Base-by-base conservation (phyloP, 2,113 vertebrate genomes). In the Leptodactylus fuscus region DNA sequence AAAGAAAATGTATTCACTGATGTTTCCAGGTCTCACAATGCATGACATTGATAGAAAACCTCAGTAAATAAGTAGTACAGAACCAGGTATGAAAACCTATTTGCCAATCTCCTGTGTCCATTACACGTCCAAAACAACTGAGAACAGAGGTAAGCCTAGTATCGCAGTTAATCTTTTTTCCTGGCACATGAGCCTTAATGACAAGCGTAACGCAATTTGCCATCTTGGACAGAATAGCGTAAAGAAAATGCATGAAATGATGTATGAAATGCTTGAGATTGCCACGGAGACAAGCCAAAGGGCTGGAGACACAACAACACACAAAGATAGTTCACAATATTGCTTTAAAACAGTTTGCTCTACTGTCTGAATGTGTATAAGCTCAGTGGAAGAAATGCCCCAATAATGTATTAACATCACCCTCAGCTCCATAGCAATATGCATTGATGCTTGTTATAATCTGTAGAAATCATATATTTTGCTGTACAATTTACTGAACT, bases 211-310 rank as follows among this genome's bases (percentile, higher is more conserved):
- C 34, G 27, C 46, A 51, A 78, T 85, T 85, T 76, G 36, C 70
- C 55, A 73, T 78, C 44, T 60, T 46, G 58, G 18, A 46, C 74
- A 85, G 83, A 78, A 85, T 78, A 44, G 24, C 12, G 29, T 20
- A 69, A 85, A 38, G 22, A 69, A 78, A 77, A 85, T 85, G 55
- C 58, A 78, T 67, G 44, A 85, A 85, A 51, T 85, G 74, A 85
- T 85, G 32, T 85, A 85, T 85, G 83, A 85, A 38, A 65, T 65
- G 18, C 41, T 67, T 65, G 29, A 53, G 44, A 69, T 27, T 85
- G 83, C 83, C 83, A 85, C 46, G 38, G 60, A 48, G 13, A 51
- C 6, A 51, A 78, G 74, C 58, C 74, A 85, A 32, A 32, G 16
- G 29, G 12, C 29, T 73, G n/a, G n/a, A 48, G 24, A 67, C 8